Base-by-base conservation (phyloP, 2,113 vertebrate species). In the Ceyx melanurus region DNA sequence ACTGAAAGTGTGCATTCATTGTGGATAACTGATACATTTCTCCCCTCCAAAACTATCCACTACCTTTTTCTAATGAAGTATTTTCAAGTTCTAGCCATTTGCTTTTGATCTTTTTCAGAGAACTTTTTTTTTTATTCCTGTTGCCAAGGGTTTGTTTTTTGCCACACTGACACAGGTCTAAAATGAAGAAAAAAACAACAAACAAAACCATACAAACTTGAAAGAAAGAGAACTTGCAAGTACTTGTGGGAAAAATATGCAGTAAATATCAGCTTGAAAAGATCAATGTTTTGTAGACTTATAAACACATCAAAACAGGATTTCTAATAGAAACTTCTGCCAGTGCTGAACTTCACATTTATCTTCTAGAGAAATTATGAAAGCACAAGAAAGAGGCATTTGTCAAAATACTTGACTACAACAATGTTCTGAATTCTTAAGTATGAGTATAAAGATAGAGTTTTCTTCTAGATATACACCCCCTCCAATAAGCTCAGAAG, bases 201-300 rank as follows among this genome's bases (percentile, higher is more conserved):
- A 48, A 21, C 48, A 50, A 50, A 50, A 50, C 25, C 18, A 33
- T 4, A 51, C 21, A 56, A 56, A 45, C 28, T 62, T 81, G 31
- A 25, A 88, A 75, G 29, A 74, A 77, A 92, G 58, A 60, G 31
- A 35, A 56, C 43, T 57, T 80, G 56, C 31, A 74, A 91, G 67
- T 46, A 90, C 7, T 45, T 78, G 37, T 26, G 48, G 88, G 90
- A 75, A 46, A 53, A 46, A 8, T 8, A 68, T 4, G 37, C 29
- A 81, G 53, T 86, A 80, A 57, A 88, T 80, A 90, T 50, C 65
- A 94, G n/a, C 29, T 19, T 74, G 76, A 88, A 88, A 88, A 88
- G 51, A 88, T 37, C 85, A 91, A 48, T 48, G n/a, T 72, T 90
- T 71, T 42, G 40, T 23, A 61, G 94, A 92, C 57, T 64, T 84